Evolutionary conservation across 2,113 vertebrate genomes (phyloP), one percentile per base, ranked within the genome.

Genomic region (Mugil cephalus): DNA sequence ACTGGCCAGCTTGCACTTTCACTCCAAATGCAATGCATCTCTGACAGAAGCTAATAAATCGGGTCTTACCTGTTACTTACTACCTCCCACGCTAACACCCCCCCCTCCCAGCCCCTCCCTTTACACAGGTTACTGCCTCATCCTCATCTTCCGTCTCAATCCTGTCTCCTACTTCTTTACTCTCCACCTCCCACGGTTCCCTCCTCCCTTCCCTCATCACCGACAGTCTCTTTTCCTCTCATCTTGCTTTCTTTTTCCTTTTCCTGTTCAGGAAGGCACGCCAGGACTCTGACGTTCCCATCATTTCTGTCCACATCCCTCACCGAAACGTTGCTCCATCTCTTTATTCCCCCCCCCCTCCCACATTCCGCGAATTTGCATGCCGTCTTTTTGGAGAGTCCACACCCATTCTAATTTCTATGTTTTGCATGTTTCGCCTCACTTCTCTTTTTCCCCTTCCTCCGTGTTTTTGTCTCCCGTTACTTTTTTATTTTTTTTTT

Each of bases 131-230:
- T 50, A 73, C 50, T 68, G 38, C 62, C 64, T 79, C 21, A 34
- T 75, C 45, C 71, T 53, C 59, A 39, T 56, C 52, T 70, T 69
- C 80, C 79, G 43, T 79, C 55, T 79, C 46, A 43, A 40, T 76
- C 70, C 43, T 80, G 67, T 77, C 24, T 30, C 36, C 82, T 61
- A 34, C 61, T 61, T 74, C 68, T 82, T 69, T 65, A 52, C 79
- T 78, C 69, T 66, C 66, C 77, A 74, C 84, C 87, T 87, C 88
- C 85, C 71, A 79, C 61, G 2, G 19, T 69, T 81, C 65, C 64
- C 66, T 51, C 66, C 77, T 77, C 69, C 61, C 72, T 48, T 65
- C 69, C 64, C 52, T 61, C 62, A 39, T 87, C 77, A 62, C 72
- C 51, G 67, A 61, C 74, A 59, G 62, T 51, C 36, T 55, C 74